Base-by-base conservation (phyloP, 37 sponge, comb jelly and placozoan species). In the Amphimedon queenslandica region DNA sequence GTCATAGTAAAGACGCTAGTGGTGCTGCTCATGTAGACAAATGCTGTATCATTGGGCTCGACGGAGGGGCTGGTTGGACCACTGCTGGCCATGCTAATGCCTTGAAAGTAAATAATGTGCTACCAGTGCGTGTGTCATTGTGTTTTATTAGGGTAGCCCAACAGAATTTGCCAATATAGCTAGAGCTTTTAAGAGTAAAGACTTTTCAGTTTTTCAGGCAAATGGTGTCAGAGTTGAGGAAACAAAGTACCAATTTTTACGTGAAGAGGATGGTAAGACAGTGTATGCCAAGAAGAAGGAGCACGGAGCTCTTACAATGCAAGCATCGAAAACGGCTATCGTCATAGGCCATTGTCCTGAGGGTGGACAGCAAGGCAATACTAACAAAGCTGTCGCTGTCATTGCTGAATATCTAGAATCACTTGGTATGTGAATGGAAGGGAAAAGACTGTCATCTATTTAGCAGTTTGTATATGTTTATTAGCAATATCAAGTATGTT, bases 331-430 rank as follows among this genome's bases (percentile, higher is more conserved):
- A 63, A 89, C 90, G n/a, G 94, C 90, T 16, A 75, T 93, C 27
- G 84, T 93, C 0, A 89, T 93, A 23, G 94, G 79, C 4, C 90
- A 89, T 61, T 86, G 87, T 53, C 87, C 94, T 4, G 94, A 93
- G 37, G 94, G 94, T 2, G 21, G 61, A 6, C 94, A 93, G 42
- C 94, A 93, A 64, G 94, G 94, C 27, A 89, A 82, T 35, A 34
- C 71, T 1, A 93, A 93, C 64, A 93, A 93, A 57, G 94, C 64
- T 21, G 87, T 82, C 18, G 73, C 23, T 3, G 94, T 86, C 1
- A 89, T 93, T 28, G 91, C 91, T 20, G 94, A 93, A 25, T 93
- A 93, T 55, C 43, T 93, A 64, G 90, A 93, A 40, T n/a, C n/a
- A n/a, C n/a, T n/a, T n/a, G n/a, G n/a, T n/a, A n/a, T n/a, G n/a